A percentile compares a stretch with the other conserved stretches of the same genome.
These are phyloP conservation scores for Phorcus lineatus DNA, from an alignment of 2,888 invertebrate genomes.

Conservation along the genomic window DNA sequence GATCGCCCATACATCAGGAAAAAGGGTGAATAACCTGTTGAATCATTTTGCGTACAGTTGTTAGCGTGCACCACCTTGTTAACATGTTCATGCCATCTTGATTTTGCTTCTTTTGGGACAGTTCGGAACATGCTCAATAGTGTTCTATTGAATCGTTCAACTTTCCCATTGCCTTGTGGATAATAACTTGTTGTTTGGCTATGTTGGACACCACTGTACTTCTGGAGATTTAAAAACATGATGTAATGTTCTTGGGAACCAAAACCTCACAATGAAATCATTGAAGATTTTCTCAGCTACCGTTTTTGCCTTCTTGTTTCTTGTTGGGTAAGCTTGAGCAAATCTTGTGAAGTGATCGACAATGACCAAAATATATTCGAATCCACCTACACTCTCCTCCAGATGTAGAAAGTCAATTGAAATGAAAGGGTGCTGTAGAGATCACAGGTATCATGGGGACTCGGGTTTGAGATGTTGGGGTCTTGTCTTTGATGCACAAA, in stretches of 20 bases:
- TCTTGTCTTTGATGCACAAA: conserved; percentile 25
- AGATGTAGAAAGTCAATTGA: not conserved
- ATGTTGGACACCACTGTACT: conserved; percentile 3
- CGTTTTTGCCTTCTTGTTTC: conserved; percentile 28
- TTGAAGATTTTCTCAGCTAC: conserved; percentile 30
- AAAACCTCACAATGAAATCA: conserved; percentile 26
- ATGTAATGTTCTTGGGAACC: conserved; percentile 24
- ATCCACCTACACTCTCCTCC: conserved; percentile 6
- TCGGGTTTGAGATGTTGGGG: not conserved
- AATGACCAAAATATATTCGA: conserved; percentile 26
- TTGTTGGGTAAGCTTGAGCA: conserved; percentile 31
- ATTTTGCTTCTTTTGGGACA: not conserved
- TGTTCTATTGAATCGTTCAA: conserved; percentile 22
- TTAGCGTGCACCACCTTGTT: not conserved
- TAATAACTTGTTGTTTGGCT: conserved; percentile 26
- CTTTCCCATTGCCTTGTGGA: conserved; percentile 27
- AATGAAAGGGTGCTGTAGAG: not conserved
- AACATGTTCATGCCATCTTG: conserved; percentile 20
- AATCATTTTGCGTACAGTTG: not conserved
- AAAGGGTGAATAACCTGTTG: conserved; percentile 1
- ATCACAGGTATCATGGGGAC: not conserved
- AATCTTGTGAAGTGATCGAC: conserved; percentile 32
- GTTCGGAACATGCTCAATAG: conserved; percentile 28
- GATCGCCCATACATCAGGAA: conserved; percentile 26
- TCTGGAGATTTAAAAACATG: conserved; percentile 24